phyloP scores from a whole-genome alignment of 2,113 vertebrate species.

The Alosa alosa region DNA sequence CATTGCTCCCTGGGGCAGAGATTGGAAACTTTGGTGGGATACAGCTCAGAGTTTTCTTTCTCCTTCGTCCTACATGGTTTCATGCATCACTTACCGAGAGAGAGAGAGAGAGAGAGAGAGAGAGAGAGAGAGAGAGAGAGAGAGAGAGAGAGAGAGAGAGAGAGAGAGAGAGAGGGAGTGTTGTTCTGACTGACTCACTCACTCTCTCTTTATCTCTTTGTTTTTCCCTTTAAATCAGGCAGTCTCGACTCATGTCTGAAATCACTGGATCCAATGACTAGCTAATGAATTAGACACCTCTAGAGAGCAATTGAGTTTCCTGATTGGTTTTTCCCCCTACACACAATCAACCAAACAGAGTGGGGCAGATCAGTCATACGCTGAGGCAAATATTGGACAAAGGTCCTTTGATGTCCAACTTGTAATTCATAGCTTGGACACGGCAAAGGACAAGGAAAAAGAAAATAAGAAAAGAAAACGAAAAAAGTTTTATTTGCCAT shows the following conservation, averaged over 20 bases:
- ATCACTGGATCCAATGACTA: slow-evolving; percentile 10
- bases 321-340: not conserved
- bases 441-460: not conserved
- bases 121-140: no score
- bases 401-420: not conserved
- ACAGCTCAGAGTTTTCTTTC: not conserved
- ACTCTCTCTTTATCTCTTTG: not conserved
- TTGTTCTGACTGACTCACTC: not conserved
- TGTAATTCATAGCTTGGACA: not conserved
- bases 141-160: not conserved
- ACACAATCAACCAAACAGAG: not conserved
- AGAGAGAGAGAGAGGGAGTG: not conserved
- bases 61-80: not conserved
- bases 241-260: not conserved
- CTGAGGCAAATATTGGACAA: not conserved
- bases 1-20: not conserved
- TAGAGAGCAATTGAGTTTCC: not conserved
- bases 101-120: not conserved
- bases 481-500: not conserved
- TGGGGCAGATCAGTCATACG: not conserved
- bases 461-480: not conserved
- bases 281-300: not conserved
- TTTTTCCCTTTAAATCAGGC: not conserved
- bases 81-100: slow-evolving; percentile 5
- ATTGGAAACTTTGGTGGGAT: not conserved